phyloP scores from a whole-genome alignment of 2,797 vertebrate species.

The Chiroxiphia lanceolata region DNA sequence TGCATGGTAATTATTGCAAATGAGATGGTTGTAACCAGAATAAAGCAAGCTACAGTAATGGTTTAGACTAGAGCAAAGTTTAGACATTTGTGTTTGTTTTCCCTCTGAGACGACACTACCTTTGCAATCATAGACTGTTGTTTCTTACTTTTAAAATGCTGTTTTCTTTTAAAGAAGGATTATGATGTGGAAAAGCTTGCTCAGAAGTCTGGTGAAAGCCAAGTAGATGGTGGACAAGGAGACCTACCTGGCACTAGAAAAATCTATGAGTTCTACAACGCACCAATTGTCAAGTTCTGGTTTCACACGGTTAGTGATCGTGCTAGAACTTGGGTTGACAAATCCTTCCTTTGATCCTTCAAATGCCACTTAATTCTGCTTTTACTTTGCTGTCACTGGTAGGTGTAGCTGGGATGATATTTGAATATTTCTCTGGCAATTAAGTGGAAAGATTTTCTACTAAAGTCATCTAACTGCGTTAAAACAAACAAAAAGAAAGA shows the following conservation, averaged over 20 bases:
- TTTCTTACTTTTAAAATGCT: not conserved
- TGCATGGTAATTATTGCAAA: not conserved
- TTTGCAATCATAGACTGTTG: not conserved
- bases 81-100: not conserved
- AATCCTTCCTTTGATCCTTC: not conserved
- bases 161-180: slow-evolving; percentile 70
- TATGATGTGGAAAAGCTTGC: slow-evolving; percentile 82
- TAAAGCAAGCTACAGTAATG: not conserved
- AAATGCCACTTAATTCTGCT: not conserved
- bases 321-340: not conserved
- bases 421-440: not conserved
- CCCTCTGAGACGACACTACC: not conserved
- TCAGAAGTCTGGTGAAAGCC: slow-evolving; percentile 62
- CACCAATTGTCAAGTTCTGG: slow-evolving; percentile 99
- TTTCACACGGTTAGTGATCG: slow-evolving; percentile 88
- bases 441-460: not conserved
- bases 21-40: not conserved
- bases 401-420: not conserved
- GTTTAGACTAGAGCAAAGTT: not conserved
- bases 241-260: slow-evolving; percentile 80
- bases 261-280: slow-evolving; percentile 92
- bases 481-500: not conserved
- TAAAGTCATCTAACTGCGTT: not conserved
- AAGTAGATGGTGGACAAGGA: slow-evolving; percentile 41
- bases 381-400: not conserved